These are phyloP conservation scores for Gymnoscopelus microlampas DNA, from an alignment of 2,797 vertebrate species.

Conservation along the genomic window DNA sequence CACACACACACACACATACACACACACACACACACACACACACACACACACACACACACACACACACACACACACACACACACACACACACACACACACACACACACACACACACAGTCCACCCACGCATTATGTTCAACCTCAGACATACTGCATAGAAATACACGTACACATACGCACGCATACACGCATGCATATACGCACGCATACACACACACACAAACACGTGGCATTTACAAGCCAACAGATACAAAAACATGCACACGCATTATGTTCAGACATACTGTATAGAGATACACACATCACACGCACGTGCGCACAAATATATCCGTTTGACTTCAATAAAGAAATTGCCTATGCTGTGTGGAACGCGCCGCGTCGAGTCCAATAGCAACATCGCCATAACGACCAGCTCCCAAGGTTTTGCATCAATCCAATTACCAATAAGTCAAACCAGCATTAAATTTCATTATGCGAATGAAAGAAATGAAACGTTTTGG, in stretches of 20 bases:
- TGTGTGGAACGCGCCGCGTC: too few species aligned
- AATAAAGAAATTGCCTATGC: too few species aligned
- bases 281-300: not conserved
- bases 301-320: too few species aligned
- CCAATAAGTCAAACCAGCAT: too few species aligned
- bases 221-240: not conserved
- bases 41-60: slow-evolving; percentile 2
- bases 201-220: not conserved
- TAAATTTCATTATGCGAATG: too few species aligned
- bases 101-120: slow-evolving; percentile 6
- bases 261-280: not conserved
- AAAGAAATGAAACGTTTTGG: too few species aligned
- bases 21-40: slow-evolving; percentile 26
- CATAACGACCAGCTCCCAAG: too few species aligned
- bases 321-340: too few species aligned
- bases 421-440: too few species aligned
- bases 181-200: not conserved
- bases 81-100: not conserved
- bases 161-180: not conserved
- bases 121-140: too few species aligned
- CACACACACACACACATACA: slow-evolving; percentile 28
- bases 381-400: too few species aligned
- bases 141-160: too few species aligned
- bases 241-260: not conserved
- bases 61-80: slow-evolving; percentile 1